Percentiles rank a stretch among this genome's conserved stretches.
phyloP scores from a whole-genome alignment of 1,140 invertebrate species.

The Ceratina calcarata region DNA sequence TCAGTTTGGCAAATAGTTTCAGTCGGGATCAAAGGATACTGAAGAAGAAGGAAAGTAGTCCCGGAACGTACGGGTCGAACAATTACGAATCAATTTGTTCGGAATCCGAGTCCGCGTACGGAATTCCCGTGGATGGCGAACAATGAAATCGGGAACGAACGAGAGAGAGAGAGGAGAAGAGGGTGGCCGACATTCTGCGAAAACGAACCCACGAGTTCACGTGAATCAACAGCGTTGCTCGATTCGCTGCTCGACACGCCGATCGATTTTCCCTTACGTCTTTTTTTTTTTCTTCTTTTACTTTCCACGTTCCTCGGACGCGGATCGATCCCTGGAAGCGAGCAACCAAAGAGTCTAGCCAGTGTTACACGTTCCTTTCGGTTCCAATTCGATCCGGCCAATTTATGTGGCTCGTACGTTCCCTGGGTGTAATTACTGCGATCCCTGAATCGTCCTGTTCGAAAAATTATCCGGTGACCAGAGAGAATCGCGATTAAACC shows the following conservation, averaged over 20 bases:
- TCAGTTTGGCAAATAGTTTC: no score
- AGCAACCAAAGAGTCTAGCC: constrained; percentile 37
- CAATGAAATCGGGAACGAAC: constrained; percentile 36
- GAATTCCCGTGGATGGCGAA: constrained; percentile 11
- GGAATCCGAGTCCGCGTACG: constrained; percentile 10
- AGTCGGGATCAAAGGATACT: neutral
- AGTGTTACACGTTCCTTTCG: constrained; percentile 51
- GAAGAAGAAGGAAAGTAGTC: constrained; percentile 1
- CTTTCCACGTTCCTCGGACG: neutral
- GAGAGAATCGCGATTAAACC: no score
- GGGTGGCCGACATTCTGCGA: constrained; percentile 27
- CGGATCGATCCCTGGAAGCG: constrained; percentile 31
- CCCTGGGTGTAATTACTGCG: constrained; percentile 50
- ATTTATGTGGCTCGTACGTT: constrained; percentile 61
- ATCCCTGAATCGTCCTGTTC: constrained; percentile 12
- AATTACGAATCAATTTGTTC: constrained; percentile 43
- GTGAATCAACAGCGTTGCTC: constrained; percentile 43
- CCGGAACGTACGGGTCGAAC: constrained; percentile 14
- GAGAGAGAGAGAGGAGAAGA: neutral
- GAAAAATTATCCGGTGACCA: constrained; percentile 4
- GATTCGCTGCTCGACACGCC: constrained; percentile 18
- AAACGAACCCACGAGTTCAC: constrained; percentile 28
- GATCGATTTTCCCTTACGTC: constrained; percentile 27
- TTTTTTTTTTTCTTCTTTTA: neutral
- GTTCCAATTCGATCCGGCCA: constrained; percentile 49